phyloP scores from a whole-genome alignment of 1,140 invertebrate genomes.

The Megalopta genalis region DNA sequence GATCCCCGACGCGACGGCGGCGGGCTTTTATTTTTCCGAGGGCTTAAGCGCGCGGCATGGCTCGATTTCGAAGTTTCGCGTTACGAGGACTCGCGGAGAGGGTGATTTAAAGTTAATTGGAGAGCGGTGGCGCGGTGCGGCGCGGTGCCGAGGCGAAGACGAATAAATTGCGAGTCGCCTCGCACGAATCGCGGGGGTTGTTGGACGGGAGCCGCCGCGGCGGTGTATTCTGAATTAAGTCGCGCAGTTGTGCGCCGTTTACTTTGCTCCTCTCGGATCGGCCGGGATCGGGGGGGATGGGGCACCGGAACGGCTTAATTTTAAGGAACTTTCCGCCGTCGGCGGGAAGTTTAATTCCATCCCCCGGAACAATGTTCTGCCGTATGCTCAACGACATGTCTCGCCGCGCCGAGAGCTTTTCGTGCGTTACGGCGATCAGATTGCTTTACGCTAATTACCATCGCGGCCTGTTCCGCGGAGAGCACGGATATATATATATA shows the following conservation, averaged over 20 bases:
- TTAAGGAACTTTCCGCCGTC: slow-evolving; percentile 58
- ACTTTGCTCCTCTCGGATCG: slow-evolving; percentile 60
- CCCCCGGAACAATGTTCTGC: slow-evolving; percentile 27
- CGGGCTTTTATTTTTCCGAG: slow-evolving; percentile 2
- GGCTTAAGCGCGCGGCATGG: slow-evolving; percentile 41
- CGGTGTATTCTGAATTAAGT: slow-evolving; percentile 63
- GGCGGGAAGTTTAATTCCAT: slow-evolving; percentile 50
- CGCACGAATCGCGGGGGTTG: slow-evolving; percentile 40
- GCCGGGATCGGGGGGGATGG: slow-evolving; percentile 11
- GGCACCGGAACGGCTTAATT: slow-evolving; percentile 51
- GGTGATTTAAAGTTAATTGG: slow-evolving; percentile 67
- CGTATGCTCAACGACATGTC: slow-evolving; percentile 20
- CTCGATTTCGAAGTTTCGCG: slow-evolving; percentile 59
- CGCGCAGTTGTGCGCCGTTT: slow-evolving; percentile 63
- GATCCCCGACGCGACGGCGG: slow-evolving; percentile 6
- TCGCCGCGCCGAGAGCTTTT: slow-evolving; percentile 1
- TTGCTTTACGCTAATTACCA: neutral
- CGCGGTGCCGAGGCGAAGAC: slow-evolving; percentile 10
- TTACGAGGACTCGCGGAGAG: slow-evolving; percentile 49
- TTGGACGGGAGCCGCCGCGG: slow-evolving; percentile 21
- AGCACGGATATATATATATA: too few relatives aligned
- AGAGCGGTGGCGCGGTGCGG: slow-evolving; percentile 54
- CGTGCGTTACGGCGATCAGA: slow-evolving; percentile 23
- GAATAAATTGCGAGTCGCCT: slow-evolving; percentile 67
- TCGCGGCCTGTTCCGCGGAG: neutral